Percentiles rank a stretch among this genome's conserved stretches.
phyloP scores from a whole-genome alignment of 2,113 vertebrate genomes.

The Dendropsophus ebraccatus region DNA sequence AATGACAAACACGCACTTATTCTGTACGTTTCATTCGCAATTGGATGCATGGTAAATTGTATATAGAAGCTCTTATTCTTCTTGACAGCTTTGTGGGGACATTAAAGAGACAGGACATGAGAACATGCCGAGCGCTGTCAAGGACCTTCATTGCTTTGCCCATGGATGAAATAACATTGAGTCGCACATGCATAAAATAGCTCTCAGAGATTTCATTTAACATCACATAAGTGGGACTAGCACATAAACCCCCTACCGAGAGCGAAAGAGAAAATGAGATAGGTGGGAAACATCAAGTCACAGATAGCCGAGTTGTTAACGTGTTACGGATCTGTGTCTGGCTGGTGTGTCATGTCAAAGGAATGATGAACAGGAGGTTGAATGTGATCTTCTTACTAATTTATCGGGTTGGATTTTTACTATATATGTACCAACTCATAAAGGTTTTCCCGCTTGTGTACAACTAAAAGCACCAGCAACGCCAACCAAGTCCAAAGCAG shows the following conservation, averaged over 20 bases:
- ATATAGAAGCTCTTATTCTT: neutral
- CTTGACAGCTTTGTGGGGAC: slow-evolving; percentile 28
- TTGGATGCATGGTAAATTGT: neutral
- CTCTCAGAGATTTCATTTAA: slow-evolving; percentile 36
- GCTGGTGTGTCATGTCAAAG: neutral
- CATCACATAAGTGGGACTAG: neutral
- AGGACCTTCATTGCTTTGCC: slow-evolving; percentile 11
- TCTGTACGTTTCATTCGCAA: neutral
- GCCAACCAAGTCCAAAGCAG: neutral
- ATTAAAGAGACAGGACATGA: slow-evolving; percentile 16
- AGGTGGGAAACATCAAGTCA: neutral
- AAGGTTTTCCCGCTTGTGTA: neutral
- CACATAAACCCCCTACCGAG: neutral
- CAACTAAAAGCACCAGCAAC: neutral
- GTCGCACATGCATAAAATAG: slow-evolving; percentile 16
- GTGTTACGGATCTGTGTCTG: neutral
- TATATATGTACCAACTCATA: neutral
- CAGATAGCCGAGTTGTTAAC: neutral
- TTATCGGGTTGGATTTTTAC: neutral
- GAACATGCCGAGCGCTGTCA: slow-evolving; percentile 32
- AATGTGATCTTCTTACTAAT: neutral
- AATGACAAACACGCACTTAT: neutral
- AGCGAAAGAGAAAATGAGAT: neutral
- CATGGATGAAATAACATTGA: slow-evolving; percentile 5
- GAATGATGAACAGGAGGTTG: neutral